phyloP scores from a whole-genome alignment of 92 coral and sea anemone species.

The Isaurus tuberculatus region DNA sequence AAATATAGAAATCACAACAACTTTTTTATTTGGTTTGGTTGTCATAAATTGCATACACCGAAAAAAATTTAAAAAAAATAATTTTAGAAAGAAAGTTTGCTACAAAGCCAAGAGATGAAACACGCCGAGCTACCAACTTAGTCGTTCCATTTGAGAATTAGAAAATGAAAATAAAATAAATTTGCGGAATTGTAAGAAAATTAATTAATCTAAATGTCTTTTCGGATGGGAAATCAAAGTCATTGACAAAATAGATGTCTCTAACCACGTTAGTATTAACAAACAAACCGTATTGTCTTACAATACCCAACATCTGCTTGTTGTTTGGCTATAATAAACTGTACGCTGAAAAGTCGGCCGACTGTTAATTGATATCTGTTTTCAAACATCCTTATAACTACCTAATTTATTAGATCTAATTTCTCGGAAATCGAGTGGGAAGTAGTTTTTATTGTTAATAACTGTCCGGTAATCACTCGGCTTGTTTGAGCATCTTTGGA shows the following conservation, averaged over 20 bases:
- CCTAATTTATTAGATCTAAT: conserved; percentile 57
- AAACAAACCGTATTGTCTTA: conserved; percentile 24
- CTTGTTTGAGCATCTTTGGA: conserved; percentile 36
- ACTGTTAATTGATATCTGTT: conserved; percentile 37
- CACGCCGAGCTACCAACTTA: neutral
- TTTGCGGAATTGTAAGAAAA: neutral
- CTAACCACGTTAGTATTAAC: conserved; percentile 16
- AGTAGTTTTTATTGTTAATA: conserved; percentile 20
- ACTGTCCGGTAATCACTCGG: conserved; percentile 49
- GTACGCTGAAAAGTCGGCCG: neutral
- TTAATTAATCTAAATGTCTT: conserved; percentile 13
- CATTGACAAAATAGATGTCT: conserved; percentile 27
- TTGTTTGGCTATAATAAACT: conserved; percentile 16
- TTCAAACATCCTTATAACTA: conserved; percentile 57
- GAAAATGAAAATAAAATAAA: neutral
- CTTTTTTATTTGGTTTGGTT: no score
- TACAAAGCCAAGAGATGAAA: no score
- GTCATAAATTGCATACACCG: no score
- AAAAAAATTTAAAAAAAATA: no score
- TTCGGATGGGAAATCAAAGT: conserved; percentile 28
- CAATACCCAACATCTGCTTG: conserved; percentile 15
- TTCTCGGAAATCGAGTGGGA: conserved; percentile 57
- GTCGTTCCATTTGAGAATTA: conserved; percentile 16
- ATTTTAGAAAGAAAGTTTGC: no score
- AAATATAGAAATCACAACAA: no score